Conservation (phyloP, 2,888 invertebrate species). For the Nephrotoma appendiculata region DNA sequence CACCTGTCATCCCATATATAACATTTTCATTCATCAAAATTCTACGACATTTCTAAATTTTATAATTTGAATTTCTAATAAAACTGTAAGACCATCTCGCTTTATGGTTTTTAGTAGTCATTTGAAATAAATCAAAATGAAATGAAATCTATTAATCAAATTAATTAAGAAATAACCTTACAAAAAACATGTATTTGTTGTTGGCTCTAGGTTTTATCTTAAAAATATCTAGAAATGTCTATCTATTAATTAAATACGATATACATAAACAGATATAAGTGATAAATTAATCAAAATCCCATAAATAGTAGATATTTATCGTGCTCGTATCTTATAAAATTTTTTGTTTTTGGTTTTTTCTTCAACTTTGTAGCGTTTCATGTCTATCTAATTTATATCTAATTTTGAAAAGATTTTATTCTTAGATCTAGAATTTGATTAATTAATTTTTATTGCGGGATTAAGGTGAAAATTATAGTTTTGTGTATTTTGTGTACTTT, state of each 20-base stretch:
- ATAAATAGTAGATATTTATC: neutral
- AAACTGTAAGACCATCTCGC: neutral
- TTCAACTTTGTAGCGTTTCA: neutral
- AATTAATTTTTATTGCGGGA: neutral
- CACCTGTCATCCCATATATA: neutral
- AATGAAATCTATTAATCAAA: neutral
- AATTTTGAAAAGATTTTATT: neutral
- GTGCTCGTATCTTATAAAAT: neutral
- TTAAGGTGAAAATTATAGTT: neutral
- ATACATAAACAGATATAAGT: neutral
- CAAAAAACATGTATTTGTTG: neutral
- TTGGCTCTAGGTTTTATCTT: neutral
- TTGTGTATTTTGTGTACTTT: neutral
- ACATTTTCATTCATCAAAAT: neutral
- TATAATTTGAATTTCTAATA: neutral
- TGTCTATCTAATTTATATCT: neutral
- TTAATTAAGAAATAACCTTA: neutral
- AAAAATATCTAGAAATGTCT: neutral
- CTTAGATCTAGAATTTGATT: neutral
- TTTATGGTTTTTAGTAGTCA: neutral
- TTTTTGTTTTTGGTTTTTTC: neutral
- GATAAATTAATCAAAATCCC: neutral
- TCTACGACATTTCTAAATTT: neutral
- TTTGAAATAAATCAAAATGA: neutral
- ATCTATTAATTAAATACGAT: neutral